Evolutionary conservation across 2,888 invertebrate genomes (phyloP), one percentile per base, ranked within the genome.

Genomic region (Celastrina argiolus): DNA sequence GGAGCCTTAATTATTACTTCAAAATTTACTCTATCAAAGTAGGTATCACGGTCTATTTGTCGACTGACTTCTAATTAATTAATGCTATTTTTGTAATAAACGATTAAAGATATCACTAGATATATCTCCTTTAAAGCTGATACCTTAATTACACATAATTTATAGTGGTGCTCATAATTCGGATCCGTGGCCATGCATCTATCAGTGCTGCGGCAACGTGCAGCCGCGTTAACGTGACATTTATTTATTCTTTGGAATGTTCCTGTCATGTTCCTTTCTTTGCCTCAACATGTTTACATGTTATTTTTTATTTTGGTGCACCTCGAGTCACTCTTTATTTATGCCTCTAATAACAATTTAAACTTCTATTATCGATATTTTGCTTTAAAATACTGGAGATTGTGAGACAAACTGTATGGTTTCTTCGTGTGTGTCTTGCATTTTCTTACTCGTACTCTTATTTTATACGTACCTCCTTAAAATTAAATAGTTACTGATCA

Each of bases 161-260:
- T 66, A 66, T 66, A 39, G 66, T 59, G 31, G 58, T 16, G 42
- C 59, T 66, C 66, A 66, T 61, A 61, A 36, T 61, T 26, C 61
- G 14, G 61, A 75, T 82, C 64, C 80, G 72, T 74, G 74, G 77
- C 76, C 75, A 75, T 83, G 81, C 82, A 83, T 89, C 88, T 87
- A 84, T 88, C 88, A 88, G 65, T 78, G 78, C 65, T 78, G 79
- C 77, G 76, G 79, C 77, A 77, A 77, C 74, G 59, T 45, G 78
- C 75, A 76, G 77, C 72, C 74, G 78, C 78, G 78, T 80, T 84
- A 87, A 85, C 80, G 80, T 83, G 88, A 86, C 88, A 81, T 87
- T 87, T 87, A 90, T 90, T 87, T 88, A 90, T 89, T 85, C 82
- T 79, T 75, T 76, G 78, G 82, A 82, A 83, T 88, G 86, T 85